Base-by-base conservation (phyloP, 2,888 invertebrate species). In the Beris chalybata region DNA sequence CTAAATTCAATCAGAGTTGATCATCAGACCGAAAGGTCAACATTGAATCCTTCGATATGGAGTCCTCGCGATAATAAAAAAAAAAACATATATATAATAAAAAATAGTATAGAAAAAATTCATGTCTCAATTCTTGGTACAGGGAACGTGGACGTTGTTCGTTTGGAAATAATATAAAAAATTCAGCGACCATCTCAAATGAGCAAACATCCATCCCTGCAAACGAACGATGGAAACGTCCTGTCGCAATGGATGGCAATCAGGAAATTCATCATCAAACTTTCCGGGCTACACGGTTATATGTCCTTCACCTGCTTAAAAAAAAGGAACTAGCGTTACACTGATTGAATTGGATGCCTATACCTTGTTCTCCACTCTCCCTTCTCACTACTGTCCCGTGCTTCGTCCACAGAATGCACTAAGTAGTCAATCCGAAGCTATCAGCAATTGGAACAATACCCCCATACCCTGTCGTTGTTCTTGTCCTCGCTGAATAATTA, bases 11-110 rank as follows among this genome's bases (percentile, higher is more conserved):
- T 68, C 68, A 68, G 57, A 50, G 61, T 31, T 50, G 65, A 63
- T 68, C 65, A 65, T 57, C 66, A 63, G 68, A 68, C 58, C 48
- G 55, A 50, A 68, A 68, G 64, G 68, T 68, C 68, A 68, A 65
- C 65, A 65, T 65, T 45, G 50, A 65, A 38, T 38, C 38, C 38
- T 61, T 52, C 50, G 38, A 52, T 61, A 52, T 59, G 50, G 50
- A 59, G 47, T 56, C 56, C 15, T 45, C 57, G 57, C 13, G n/a
- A 54, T 29, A 31, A 9, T 31, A 13, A 29, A 59, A 31, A 13
- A n/a, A 48, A 50, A 38, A 22, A 38, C 13, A 50, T 6, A 31
- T 32, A 50, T 48, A 48, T 50, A 59, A 48, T 31, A 59, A 31
- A 59, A 48, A 59, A 50, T 31, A 7, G 15, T 48, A 30, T 22